A percentile compares a stretch with the other conserved stretches of the same genome.
phyloP scores from a whole-genome alignment of 1,140 invertebrate genomes.

The Zaprionus tsacasi region DNA sequence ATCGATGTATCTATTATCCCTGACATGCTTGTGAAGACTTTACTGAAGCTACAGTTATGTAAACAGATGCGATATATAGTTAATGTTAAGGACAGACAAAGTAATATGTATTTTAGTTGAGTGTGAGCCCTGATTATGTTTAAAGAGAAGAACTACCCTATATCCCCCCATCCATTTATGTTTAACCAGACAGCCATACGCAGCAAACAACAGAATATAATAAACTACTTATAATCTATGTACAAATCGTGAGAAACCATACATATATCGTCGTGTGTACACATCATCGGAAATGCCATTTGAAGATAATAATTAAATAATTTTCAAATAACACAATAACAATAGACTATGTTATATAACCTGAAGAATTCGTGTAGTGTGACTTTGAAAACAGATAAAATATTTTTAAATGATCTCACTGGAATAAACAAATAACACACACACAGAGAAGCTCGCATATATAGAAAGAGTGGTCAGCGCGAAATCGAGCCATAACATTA shows the following conservation, averaged over 20 bases:
- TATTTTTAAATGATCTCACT: constrained; percentile 74
- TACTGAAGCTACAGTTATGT: constrained; percentile 20
- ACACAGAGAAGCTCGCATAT: constrained; percentile 21
- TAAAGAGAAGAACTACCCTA: neutral
- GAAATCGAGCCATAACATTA: constrained; percentile 41
- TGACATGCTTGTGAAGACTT: constrained; percentile 19
- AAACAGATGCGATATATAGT: constrained; percentile 40
- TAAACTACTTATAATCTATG: neutral
- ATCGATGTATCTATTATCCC: neutral
- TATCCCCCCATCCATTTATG: neutral
- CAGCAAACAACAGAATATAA: constrained; percentile 14
- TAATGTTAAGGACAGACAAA: constrained; percentile 31
- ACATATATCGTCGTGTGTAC: neutral
- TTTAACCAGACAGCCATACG: constrained; percentile 1
- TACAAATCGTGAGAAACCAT: constrained; percentile 10
- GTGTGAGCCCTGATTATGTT: constrained; percentile 31
- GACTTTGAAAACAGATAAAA: constrained; percentile 35
- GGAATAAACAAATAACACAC: constrained; percentile 43
- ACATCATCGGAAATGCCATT: constrained; percentile 37
- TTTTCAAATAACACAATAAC: constrained; percentile 24
- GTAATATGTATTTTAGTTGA: constrained; percentile 19
- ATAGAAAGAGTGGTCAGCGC: neutral
- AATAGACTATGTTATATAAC: constrained; percentile 39
- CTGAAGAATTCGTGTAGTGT: constrained; percentile 47
- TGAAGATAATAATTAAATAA: constrained; percentile 41